A percentile compares a stretch with the other conserved stretches of the same genome.
phyloP scores from a whole-genome alignment of 2,888 invertebrate genomes.

The Linhomoeus sp. region DNA sequence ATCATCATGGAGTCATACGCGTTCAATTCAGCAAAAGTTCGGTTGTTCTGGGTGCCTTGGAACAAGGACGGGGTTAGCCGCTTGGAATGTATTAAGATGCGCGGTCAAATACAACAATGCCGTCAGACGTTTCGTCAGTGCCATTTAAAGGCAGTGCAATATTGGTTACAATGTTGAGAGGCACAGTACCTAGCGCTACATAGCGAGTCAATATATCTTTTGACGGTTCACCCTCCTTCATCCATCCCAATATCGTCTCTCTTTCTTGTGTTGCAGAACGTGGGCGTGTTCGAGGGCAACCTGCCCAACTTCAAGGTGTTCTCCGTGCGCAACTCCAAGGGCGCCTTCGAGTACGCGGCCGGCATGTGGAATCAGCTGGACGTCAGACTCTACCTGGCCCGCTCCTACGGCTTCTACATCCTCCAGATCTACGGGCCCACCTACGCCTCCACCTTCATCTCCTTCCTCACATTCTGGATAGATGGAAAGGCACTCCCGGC shows the following conservation, averaged over 20 bases:
- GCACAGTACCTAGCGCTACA: too few relatives aligned
- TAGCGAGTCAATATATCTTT: too few relatives aligned
- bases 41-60: background rate
- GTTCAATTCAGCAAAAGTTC: background rate
- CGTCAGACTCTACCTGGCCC: background rate
- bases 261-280: too few relatives aligned
- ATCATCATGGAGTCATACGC: background rate
- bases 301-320: conserved; percentile 22
- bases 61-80: too few relatives aligned
- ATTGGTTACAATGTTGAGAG: too few relatives aligned
- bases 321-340: conserved; percentile 14
- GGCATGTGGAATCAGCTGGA: background rate
- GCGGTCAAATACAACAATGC: too few relatives aligned
- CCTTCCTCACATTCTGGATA: conserved; percentile 1
- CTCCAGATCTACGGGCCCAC: conserved; percentile 1
- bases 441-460: conserved; percentile 1
- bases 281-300: conserved; percentile 9
- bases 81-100: too few relatives aligned
- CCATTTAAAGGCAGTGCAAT: too few relatives aligned
- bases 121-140: too few relatives aligned
- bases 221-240: too few relatives aligned
- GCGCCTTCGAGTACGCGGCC: background rate
- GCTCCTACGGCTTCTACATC: conserved; percentile 3
- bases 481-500: background rate
- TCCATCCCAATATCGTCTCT: too few relatives aligned